Conservation (phyloP, 2,797 vertebrate genomes). For the Alosa sapidissima region DNA sequence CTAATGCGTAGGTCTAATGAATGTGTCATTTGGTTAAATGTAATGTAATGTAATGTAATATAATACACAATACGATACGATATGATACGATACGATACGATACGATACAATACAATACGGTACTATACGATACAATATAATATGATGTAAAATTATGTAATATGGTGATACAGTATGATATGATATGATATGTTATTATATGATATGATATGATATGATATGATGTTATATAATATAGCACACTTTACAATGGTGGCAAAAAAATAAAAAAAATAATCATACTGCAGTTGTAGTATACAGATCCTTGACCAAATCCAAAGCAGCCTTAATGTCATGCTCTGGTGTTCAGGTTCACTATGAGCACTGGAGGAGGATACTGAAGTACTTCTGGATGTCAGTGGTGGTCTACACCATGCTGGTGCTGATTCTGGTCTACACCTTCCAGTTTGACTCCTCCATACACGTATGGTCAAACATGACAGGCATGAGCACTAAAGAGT, state of each 20-base stretch:
- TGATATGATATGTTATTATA: neutral
- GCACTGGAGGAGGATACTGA: constrained; percentile 88
- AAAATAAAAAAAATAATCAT: neutral
- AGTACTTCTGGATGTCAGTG: constrained; percentile 96
- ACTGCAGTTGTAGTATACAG: too few relatives aligned
- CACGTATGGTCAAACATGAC: constrained; percentile 91
- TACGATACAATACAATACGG: neutral
- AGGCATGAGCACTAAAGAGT: constrained; percentile 83
- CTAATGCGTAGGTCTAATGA: neutral
- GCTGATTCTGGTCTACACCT: constrained; percentile 93
- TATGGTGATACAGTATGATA: neutral
- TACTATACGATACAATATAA: neutral
- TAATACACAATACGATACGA: neutral
- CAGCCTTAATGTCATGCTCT: neutral
- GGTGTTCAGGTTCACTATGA: constrained; percentile 87
- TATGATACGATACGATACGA: neutral
- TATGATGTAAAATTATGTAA: neutral
- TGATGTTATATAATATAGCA: neutral
- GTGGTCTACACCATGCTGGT: constrained; percentile 96
- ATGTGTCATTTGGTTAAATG: neutral
- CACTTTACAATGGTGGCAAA: too few relatives aligned
- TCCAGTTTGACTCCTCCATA: constrained; percentile 91
- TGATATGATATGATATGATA: neutral
- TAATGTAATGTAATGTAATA: neutral
- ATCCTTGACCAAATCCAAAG: neutral